phyloP scores from a whole-genome alignment of 2,888 invertebrate genomes.

The Sicus ferrugineus region DNA sequence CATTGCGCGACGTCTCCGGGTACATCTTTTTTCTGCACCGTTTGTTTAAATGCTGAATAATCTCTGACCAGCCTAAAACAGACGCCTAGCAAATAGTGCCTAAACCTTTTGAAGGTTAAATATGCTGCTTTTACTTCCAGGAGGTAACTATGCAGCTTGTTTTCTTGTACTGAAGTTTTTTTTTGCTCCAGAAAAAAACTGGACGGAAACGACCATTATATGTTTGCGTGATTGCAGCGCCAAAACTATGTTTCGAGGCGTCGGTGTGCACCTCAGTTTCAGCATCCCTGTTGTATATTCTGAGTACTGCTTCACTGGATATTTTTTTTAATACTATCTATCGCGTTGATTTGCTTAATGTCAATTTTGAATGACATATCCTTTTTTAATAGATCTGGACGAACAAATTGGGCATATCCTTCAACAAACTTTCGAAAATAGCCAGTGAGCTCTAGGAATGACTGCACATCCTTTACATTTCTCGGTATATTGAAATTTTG shows the following conservation, averaged over 20 bases:
- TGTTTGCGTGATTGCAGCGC: too few species aligned
- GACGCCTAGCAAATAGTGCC: constrained; percentile 7
- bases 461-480: constrained; percentile 25
- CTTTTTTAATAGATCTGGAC: constrained; percentile 10
- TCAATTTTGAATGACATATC: background rate
- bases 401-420: constrained; percentile 15
- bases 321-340: background rate
- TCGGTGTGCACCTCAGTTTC: too few species aligned
- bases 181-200: constrained; percentile 18
- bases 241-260: too few species aligned
- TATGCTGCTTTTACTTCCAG: constrained; percentile 15
- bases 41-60: constrained; percentile 11
- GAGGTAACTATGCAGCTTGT: constrained; percentile 4
- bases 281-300: background rate
- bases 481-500: constrained; percentile 26
- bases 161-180: background rate
- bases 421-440: constrained; percentile 33
- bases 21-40: constrained; percentile 1
- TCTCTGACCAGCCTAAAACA: constrained; percentile 5
- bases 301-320: background rate
- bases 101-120: too few species aligned
- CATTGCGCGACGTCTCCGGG: constrained; percentile 7
- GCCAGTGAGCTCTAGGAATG: constrained; percentile 33
- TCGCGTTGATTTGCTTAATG: background rate
- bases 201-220: too few species aligned